These are phyloP conservation scores for Ursus arctos DNA, from an alignment of 2,113 vertebrate genomes.

Conservation along the genomic window DNA sequence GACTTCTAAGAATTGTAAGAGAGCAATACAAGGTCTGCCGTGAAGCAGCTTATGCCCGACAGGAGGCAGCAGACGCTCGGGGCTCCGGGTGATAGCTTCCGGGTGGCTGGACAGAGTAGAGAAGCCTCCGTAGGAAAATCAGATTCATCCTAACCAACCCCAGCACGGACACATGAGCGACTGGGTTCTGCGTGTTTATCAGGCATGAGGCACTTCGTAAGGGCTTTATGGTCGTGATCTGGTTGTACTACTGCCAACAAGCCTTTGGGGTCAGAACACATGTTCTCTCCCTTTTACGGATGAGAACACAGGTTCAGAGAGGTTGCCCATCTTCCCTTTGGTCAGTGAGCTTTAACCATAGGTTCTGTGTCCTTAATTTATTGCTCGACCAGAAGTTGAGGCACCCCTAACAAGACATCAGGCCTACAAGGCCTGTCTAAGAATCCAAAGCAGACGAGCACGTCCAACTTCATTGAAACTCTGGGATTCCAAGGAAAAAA, in stretches of 20 bases:
- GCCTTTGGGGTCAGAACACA: neutral
- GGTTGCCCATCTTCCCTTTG: neutral
- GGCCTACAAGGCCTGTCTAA: neutral
- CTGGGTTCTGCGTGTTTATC: neutral
- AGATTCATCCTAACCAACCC: neutral
- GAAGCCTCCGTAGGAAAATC: neutral
- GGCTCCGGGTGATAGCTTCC: neutral
- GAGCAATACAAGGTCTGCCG: neutral
- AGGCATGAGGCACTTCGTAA: neutral
- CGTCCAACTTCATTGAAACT: neutral
- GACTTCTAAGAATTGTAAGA: conserved; percentile 24
- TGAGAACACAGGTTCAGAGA: conserved; percentile 8
- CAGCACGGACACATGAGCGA: neutral
- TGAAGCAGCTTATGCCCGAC: neutral
- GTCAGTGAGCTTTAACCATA: neutral
- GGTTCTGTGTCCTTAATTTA: neutral
- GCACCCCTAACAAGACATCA: neutral
- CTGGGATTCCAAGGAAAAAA: neutral
- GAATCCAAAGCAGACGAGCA: neutral
- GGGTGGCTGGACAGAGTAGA: neutral
- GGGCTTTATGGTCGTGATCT: neutral
- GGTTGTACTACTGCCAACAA: neutral
- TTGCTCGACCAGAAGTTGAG: neutral
- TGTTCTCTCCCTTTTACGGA: neutral
- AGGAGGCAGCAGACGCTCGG: neutral